Base-by-base conservation (phyloP, 2,797 vertebrate species). In the Tenualosa thibaudeaui region DNA sequence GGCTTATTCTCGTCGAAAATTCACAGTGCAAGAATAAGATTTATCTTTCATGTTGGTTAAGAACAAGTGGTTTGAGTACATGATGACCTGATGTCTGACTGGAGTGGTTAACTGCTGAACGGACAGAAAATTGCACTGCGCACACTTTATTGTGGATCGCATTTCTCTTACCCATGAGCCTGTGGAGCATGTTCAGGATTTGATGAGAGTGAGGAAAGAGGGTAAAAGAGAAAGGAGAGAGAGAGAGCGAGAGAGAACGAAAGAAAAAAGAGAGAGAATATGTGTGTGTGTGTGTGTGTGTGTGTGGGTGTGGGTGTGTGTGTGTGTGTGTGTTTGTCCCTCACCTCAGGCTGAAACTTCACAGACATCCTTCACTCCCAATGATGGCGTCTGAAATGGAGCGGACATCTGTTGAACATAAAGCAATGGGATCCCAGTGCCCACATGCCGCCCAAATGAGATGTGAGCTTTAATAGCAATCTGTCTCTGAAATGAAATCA, bases 391-490 rank as follows among this genome's bases (percentile, higher is more conserved):
- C 71, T 78, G 17, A 78, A 78, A 46, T 46, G 71, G 71, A 78
- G 71, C 17, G 4, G 71, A 78, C 71, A 78, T 78, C 71, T 78
- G 71, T 78, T 46, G 71, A 78, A n/a, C 71, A 78, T 78, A 78
- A 78, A 78, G 71, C 71, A 22, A 78, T 78, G 71, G 71, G 71
- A 78, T 46, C 15, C 40, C 40, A 37, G 71, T 43, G 40, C 19
- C 71, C 71, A 78, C 71, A 78, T 78, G 71, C 71, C 40, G 37
- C 71, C 71, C 17, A 78, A 78, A 78, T 78, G 71, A 78, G 71
- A 78, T 78, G 40, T 78, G 37, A 46, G 71, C 71, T 78, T 78
- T 46, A 78, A 46, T 46, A 22, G 71, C 40, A 46, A 13, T 78
- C 71, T 78, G 37, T 78, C 71, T 78, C 71, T 9, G 13, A 78